A percentile compares a stretch with the other conserved stretches of the same genome.
Conservation (phyloP, 1,140 invertebrate genomes). For the Patella vulgata region DNA sequence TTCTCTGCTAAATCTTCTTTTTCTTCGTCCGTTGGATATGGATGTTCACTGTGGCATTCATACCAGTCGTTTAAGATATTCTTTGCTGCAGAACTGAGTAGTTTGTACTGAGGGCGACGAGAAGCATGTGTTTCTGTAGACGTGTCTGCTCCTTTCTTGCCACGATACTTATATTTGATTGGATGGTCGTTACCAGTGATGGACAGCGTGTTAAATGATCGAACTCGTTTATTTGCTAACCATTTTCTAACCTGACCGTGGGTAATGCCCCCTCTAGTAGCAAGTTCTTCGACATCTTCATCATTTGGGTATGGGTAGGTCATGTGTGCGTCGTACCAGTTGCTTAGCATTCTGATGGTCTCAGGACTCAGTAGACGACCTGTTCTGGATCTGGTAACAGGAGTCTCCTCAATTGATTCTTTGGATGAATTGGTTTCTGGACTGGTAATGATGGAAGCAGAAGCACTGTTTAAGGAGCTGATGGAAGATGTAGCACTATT, state of each 20-base stretch:
- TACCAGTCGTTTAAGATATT: constrained; percentile 55
- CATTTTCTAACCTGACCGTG: constrained; percentile 56
- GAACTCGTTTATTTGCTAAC: constrained; percentile 58
- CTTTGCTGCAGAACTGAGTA: constrained; percentile 40
- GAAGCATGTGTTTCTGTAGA: neutral
- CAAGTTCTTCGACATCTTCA: constrained; percentile 37
- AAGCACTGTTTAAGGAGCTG: neutral
- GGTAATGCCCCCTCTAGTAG: constrained; percentile 33
- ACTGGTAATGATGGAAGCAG: neutral
- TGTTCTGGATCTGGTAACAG: too few species aligned
- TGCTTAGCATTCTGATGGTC: constrained; percentile 34
- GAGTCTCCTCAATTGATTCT: too few species aligned
- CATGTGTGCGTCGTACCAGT: constrained; percentile 50
- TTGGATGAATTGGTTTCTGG: neutral
- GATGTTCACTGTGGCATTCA: constrained; percentile 43
- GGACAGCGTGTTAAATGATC: constrained; percentile 56
- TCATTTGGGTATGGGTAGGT: constrained; percentile 54
- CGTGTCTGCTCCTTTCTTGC: constrained; percentile 23
- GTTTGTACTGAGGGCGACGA: constrained; percentile 31
- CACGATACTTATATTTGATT: constrained; percentile 49
- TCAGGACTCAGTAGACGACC: constrained; percentile 27
- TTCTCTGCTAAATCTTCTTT: constrained; percentile 43
- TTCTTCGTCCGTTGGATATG: constrained; percentile 57
- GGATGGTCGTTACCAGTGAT: constrained; percentile 56
- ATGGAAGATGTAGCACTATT: neutral